A percentile compares a stretch with the other conserved stretches of the same genome.
These are phyloP conservation scores for Campylomormyrus tamandua DNA, from an alignment of 2,113 vertebrate species.

Conservation along the genomic window DNA sequence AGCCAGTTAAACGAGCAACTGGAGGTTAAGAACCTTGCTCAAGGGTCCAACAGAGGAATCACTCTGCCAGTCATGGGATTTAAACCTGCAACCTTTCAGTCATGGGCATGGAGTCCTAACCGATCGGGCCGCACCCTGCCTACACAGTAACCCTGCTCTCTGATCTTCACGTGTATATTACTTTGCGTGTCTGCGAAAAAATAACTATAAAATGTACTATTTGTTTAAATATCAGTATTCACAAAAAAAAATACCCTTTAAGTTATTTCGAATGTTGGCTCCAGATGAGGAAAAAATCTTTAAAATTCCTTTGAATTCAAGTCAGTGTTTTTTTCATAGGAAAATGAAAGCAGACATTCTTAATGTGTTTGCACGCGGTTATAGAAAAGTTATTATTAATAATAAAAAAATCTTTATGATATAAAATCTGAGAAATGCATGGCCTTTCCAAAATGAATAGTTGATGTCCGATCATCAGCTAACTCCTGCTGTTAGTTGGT, in stretches of 20 bases:
- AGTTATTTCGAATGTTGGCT: background rate
- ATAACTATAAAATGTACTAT: background rate
- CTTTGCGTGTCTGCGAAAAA: background rate
- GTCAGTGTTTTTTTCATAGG: background rate
- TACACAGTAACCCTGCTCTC: background rate
- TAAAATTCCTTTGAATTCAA: background rate
- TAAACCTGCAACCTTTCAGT: background rate
- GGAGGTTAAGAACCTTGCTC: background rate
- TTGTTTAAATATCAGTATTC: background rate
- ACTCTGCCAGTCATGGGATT: background rate
- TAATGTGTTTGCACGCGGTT: background rate
- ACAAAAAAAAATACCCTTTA: background rate
- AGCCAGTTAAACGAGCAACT: background rate
- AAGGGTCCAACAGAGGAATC: background rate
- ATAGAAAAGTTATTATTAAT: background rate
- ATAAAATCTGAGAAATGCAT: background rate
- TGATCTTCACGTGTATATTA: background rate
- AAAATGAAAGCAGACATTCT: background rate
- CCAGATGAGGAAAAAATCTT: background rate
- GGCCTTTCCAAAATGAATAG: background rate
- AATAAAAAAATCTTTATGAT: background rate
- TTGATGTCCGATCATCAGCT: background rate
- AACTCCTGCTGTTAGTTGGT: background rate
- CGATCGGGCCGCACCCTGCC: background rate
- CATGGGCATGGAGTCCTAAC: background rate